Evolutionary conservation across 92 coral and sea anemone genomes (phyloP), one percentile per base, ranked within the genome.

Genomic region (Heteractis magnifica): DNA sequence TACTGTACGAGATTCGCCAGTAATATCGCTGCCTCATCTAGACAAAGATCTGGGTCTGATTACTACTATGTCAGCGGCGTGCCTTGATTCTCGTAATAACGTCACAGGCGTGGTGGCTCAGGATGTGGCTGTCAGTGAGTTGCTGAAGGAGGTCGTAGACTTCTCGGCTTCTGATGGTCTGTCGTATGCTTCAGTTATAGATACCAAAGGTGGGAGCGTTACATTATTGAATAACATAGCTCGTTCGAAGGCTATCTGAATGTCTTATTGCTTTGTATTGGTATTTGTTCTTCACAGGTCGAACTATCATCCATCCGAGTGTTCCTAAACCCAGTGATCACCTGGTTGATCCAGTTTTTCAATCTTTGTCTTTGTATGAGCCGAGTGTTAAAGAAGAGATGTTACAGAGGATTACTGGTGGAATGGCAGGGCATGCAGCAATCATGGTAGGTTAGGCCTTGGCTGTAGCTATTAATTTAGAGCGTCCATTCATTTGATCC

Each of bases 91-190:
- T 13, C 81, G 87, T 87, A 91, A 79, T 5, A 58, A 82, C 0
- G 77, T 90, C 53, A 72, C 41, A 49, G 95, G 95, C 48, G 95
- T 92, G 59, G 87, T 83, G 34, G 95, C 95, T 16, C 56, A 87
- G 44, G 95, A 92, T 80, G 71, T 89, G 78, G 85, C 91, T 23
- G 73, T 90, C 34, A 80, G 80, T 65, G 86, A 87, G 51, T 74
- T 92, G 10, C 81, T 92, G 62, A 85, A 84, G 68, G 93, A 90
- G 71, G 65, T 79, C 51, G 68, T 87, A 19, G 82, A 84, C 19
- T 81, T 80, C 49, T 85, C 91, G 70, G 70, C 70, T 7, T 50
- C 82, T 10, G 16, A 59, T 6, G 16, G 77, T 8, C 49, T 74
- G 60, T 53, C 88, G 56, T 79, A 88, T 58, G 78, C 88, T 49